Percentiles rank a stretch among this genome's conserved stretches.
phyloP scores from a whole-genome alignment of 2,113 vertebrate genomes.

The Mormyrus lacerda region DNA sequence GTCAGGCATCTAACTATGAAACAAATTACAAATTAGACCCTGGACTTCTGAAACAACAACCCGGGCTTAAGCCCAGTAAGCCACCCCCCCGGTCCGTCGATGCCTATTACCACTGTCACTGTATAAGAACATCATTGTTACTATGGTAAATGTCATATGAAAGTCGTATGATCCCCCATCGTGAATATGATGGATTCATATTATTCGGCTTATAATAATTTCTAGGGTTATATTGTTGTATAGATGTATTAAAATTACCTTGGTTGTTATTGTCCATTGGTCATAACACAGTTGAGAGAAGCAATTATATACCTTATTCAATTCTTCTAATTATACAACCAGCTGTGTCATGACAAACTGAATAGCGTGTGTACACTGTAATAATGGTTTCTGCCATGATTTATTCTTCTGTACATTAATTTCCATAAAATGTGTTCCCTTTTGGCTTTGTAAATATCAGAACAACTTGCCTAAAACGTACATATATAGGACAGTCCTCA shows the following conservation, averaged over 20 bases:
- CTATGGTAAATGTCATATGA: neutral
- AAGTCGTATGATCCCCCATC: neutral
- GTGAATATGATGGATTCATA: neutral
- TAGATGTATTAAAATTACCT: constrained; percentile 6
- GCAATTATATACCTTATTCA: neutral
- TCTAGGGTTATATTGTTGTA: neutral
- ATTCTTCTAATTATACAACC: neutral
- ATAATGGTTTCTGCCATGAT: neutral
- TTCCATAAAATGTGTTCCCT: neutral
- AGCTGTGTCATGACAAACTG: neutral
- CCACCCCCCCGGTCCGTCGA: too few species aligned
- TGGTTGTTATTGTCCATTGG: neutral
- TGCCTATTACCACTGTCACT: neutral
- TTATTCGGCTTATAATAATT: neutral
- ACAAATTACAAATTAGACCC: too few species aligned
- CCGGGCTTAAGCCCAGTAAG: too few species aligned
- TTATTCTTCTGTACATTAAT: neutral
- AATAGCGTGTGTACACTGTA: neutral
- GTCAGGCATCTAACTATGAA: too few species aligned
- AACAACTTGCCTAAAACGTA: neutral
- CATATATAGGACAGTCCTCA: neutral
- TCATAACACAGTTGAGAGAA: neutral
- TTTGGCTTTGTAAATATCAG: neutral
- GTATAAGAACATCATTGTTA: neutral
- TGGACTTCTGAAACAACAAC: too few species aligned